phyloP scores from a whole-genome alignment of 2,797 vertebrate genomes.

The Poeciliopsis paucimaculata region DNA sequence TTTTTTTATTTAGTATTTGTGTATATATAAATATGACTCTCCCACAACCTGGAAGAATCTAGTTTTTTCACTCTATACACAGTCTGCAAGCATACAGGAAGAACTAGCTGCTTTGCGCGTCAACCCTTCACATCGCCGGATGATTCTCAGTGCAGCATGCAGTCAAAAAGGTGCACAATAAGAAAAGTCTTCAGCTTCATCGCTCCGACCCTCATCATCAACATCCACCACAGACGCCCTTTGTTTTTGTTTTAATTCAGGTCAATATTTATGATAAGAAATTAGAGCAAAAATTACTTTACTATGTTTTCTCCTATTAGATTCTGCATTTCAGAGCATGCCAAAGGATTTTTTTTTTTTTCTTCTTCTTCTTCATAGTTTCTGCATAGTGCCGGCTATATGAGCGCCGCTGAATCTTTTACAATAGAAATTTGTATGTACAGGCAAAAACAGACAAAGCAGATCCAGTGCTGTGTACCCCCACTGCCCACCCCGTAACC shows the following conservation, averaged over 20 bases:
- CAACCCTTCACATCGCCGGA: constrained; percentile 48
- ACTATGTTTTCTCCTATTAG: constrained; percentile 79
- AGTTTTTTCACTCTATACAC: constrained; percentile 73
- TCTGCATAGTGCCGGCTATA: constrained; percentile 88
- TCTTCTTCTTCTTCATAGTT: constrained; percentile 51
- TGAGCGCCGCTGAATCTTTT: constrained; percentile 76
- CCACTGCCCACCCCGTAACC: constrained; percentile 20
- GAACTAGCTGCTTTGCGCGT: constrained; percentile 66
- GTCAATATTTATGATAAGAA: constrained; percentile 66
- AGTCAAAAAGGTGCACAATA: constrained; percentile 79
- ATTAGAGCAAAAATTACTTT: constrained; percentile 61
- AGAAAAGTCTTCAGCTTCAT: constrained; percentile 63
- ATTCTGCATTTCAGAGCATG: constrained; percentile 88
- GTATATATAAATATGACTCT: constrained; percentile 63
- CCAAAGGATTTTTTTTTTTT: constrained; percentile 71
- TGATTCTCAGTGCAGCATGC: constrained; percentile 82
- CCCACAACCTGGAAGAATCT: constrained; percentile 59
- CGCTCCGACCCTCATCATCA: constrained; percentile 29
- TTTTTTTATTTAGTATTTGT: constrained; percentile 44
- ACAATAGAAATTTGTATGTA: constrained; percentile 79
- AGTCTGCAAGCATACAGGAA: constrained; percentile 73
- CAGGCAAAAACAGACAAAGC: constrained; percentile 70
- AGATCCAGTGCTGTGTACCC: constrained; percentile 76
- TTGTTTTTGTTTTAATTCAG: constrained; percentile 43
- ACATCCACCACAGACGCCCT: constrained; percentile 39